A percentile compares a stretch with the other conserved stretches of the same genome.
Conservation (phyloP, 2,797 vertebrate species). For the Catamblyrhynchus diadema region DNA sequence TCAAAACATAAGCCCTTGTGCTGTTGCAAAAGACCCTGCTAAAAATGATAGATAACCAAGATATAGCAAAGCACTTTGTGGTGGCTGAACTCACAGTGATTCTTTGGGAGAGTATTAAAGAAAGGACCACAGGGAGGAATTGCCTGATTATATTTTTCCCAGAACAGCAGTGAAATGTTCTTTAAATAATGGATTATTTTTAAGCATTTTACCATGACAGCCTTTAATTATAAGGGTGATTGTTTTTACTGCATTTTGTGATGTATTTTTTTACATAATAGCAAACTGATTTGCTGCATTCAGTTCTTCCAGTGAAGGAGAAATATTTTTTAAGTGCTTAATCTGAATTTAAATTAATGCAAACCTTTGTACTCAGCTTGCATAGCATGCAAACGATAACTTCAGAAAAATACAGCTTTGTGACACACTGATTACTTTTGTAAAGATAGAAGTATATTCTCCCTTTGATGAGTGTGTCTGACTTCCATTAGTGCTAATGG, state of each 20-base stretch:
- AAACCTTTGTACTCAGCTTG: constrained; percentile 44
- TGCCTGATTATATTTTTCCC: neutral
- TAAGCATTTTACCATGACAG: constrained; percentile 3
- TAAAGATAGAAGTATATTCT: constrained; percentile 29
- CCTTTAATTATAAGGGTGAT: constrained; percentile 39
- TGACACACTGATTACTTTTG: constrained; percentile 45
- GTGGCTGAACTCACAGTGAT: neutral
- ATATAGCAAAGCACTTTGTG: neutral
- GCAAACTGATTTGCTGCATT: constrained; percentile 19
- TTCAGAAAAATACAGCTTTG: constrained; percentile 48
- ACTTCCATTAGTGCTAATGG: constrained; percentile 58
- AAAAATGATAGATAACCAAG: neutral
- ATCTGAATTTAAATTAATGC: constrained; percentile 61
- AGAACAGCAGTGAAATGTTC: neutral
- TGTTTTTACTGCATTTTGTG: constrained; percentile 33
- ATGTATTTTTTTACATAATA: constrained; percentile 1
- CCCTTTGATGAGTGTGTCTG: constrained; percentile 43
- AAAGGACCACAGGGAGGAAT: neutral
- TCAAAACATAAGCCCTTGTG: neutral
- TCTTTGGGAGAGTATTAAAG: neutral
- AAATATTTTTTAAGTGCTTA: constrained; percentile 28
- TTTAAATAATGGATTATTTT: neutral
- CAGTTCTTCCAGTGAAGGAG: neutral
- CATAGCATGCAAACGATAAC: neutral
- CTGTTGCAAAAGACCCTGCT: neutral